A percentile compares a stretch with the other conserved stretches of the same genome.
phyloP scores from a whole-genome alignment of 2,888 invertebrate genomes.

The Tholera decimalis region DNA sequence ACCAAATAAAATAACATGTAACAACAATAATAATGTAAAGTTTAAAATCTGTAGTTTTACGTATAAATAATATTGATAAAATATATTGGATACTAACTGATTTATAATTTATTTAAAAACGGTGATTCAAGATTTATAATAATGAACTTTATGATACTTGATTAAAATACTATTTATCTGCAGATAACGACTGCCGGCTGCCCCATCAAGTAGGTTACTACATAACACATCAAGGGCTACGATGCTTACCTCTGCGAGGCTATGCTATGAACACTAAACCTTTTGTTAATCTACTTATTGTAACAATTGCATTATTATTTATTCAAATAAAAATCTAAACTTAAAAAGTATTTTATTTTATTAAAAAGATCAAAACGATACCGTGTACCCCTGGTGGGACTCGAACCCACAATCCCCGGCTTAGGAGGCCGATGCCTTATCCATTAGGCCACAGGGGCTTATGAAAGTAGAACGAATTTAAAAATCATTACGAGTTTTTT shows the following conservation, averaged over 20 bases:
- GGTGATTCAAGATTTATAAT: too few species aligned
- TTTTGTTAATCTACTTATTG: conserved; percentile 24
- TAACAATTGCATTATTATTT: conserved; percentile 65
- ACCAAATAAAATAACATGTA: conserved; percentile 24
- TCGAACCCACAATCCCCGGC: conserved; percentile 95
- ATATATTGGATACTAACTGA: too few species aligned
- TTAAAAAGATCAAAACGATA: conserved; percentile 7
- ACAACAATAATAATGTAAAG: neutral
- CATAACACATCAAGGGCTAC: conserved; percentile 86
- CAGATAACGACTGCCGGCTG: conserved; percentile 93
- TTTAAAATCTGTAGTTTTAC: too few species aligned
- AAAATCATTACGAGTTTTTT: conserved; percentile 6
- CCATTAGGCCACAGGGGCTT: conserved; percentile 95
- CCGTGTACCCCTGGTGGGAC: conserved; percentile 94
- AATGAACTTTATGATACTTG: neutral
- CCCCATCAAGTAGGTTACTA: conserved; percentile 93
- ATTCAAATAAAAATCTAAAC: conserved; percentile 60
- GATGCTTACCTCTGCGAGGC: conserved; percentile 84
- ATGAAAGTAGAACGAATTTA: fast-evolving
- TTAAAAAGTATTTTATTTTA: conserved; percentile 56
- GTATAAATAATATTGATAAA: too few species aligned
- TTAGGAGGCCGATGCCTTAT: conserved; percentile 95
- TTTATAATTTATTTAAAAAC: neutral
- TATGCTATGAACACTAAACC: conserved; percentile 58
- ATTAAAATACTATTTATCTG: conserved; percentile 45